Base-by-base conservation (phyloP, 2,888 invertebrate species). In the Folsomia manolachei region DNA sequence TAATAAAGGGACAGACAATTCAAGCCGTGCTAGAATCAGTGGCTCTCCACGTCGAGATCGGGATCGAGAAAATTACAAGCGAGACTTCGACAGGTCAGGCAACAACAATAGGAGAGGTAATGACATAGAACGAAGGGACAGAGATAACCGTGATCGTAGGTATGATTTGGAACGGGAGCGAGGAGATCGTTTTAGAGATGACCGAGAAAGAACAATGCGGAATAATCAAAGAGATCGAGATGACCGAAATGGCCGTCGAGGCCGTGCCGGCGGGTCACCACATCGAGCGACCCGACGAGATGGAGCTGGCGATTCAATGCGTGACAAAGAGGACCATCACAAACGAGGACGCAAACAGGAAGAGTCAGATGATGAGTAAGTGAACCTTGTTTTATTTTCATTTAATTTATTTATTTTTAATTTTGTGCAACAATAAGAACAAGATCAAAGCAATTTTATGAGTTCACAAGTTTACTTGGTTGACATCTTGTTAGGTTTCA, bases 151-250 rank as follows among this genome's bases (percentile, higher is more conserved):
- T 4, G 70, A 60, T 64, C n/a, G 64, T 14, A 25, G 39, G 27
- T 25, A 27, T 66, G 62, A 63, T 56, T 63, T 53, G 19, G 61
- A 39, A 4, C 60, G 51, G 0, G 74, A 68, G 7, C 51, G 51
- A 24, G n/a, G n/a, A n/a, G 75, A 72, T 63, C 70, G 70, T 14
- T 75, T 75, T 26, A 53, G 71, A 64, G 73, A 74, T 27, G 56
- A 56, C 21, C 60, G 67, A n/a, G 69, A 66, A 27, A 53, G 51
- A 68, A 65, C n/a, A 62, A 56, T 7, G 71, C 39, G 68, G 23
- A 56, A 63, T 83, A 83, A 85, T 82, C 81, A 86, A 82, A 81
- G 85, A 82, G 80, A 85, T 80, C 84, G 71, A 64, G 73, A 74
- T 27, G 56, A 56, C n/a, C 56, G 67, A n/a, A 66, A 66, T 53